These are phyloP conservation scores for Rhodophaea formosa DNA, from an alignment of 2,888 invertebrate genomes.

Conservation along the genomic window DNA sequence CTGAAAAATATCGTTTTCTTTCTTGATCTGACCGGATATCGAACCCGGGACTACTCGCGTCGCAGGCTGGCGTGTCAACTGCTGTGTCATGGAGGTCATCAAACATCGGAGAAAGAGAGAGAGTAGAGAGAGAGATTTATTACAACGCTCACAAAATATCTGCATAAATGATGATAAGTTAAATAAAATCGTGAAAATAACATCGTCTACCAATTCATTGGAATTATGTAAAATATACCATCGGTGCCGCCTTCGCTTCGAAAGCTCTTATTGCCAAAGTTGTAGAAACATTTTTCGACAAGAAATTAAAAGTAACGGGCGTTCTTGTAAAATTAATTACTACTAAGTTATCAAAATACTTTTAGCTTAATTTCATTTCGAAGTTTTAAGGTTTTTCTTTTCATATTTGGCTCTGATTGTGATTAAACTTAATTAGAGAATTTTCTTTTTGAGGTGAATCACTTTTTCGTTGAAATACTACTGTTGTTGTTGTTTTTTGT, in stretches of 20 bases:
- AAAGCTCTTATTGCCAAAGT: conserved; percentile 15
- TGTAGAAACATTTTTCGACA: conserved; percentile 6
- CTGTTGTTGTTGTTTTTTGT: no score
- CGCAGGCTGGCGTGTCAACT: no score
- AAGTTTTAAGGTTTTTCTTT: neutral
- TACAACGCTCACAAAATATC: no score
- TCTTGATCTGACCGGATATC: no score
- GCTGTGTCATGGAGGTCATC: no score
- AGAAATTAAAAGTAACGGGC: conserved; percentile 8
- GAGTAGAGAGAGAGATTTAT: no score
- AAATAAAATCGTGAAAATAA: no score
- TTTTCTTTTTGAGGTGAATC: neutral
- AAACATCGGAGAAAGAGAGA: no score
- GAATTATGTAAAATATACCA: conserved; percentile 38
- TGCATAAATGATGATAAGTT: no score
- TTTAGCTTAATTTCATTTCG: neutral
- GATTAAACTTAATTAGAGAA: neutral
- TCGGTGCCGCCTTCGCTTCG: conserved; percentile 11
- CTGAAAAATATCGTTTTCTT: no score
- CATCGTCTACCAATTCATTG: no score
- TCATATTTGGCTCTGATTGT: neutral
- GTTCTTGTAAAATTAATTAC: conserved; percentile 10
- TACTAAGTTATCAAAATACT: conserved; percentile 7
- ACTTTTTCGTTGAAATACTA: neutral
- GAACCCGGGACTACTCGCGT: no score